Evolutionary conservation across 2,797 vertebrate genomes (phyloP).

Genomic region (Benthosema pterotum): DNA sequence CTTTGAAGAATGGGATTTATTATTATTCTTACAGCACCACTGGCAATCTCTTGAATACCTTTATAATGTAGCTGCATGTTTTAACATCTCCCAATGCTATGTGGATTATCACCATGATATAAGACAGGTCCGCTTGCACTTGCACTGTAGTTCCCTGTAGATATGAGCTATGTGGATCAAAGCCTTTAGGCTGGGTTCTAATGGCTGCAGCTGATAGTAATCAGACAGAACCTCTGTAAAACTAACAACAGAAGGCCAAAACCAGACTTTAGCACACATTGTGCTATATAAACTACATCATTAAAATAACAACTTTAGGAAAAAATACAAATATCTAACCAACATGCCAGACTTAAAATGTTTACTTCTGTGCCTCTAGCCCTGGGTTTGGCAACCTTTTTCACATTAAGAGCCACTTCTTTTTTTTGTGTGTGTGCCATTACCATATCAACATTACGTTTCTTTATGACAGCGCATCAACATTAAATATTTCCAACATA

Average conservation of each 20-base stretch:
- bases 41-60: no score
- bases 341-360: no score
- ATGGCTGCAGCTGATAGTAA: conserved; percentile 27
- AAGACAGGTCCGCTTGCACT: neutral
- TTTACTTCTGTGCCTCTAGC: no score
- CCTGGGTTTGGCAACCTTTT: no score
- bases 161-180: neutral
- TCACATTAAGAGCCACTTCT: no score
- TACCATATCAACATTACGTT: no score
- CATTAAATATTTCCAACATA: no score
- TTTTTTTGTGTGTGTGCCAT: no score
- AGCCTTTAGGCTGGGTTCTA: conserved; percentile 16
- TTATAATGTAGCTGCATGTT: neutral
- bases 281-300: conserved; percentile 2
- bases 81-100: neutral
- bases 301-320: neutral
- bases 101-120: neutral
- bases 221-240: conserved; percentile 5
- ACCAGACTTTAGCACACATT: neutral
- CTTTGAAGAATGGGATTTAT: neutral
- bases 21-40: neutral
- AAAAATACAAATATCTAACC: neutral
- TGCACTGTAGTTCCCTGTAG: neutral
- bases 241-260: conserved; percentile 14
- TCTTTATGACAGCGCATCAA: no score